Evolutionary conservation across 2,888 invertebrate genomes (phyloP), one percentile per base, ranked within the genome.

Genomic region (Platycheirus rosarum): DNA sequence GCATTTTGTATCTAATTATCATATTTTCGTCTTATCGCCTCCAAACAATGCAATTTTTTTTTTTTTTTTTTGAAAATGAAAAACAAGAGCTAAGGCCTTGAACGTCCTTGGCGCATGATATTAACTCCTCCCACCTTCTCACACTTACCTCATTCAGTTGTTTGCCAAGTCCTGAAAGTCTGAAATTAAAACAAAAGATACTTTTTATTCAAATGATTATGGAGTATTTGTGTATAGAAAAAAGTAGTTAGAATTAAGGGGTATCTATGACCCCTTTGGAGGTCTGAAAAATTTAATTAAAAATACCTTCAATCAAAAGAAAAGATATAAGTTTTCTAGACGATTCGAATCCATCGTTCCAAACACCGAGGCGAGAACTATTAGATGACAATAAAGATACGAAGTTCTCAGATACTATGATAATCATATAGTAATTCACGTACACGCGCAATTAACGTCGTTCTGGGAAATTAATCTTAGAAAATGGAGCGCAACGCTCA

Each of bases 71-170:
- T 11, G 29, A 62, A 66, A 32, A n/a, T 57, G 1, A 26, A 26
- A 32, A 35, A 49, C 5, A 55, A 20, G 11, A 35, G 32, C 16
- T 9, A 44, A 29, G 55, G 49, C 63, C 68, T 69, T 69, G 60
- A 79, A 69, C 44, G 69, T 74, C 79, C 79, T 79, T 79, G 79
- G 49, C n/a, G n/a, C 42, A 62, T 57, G 11, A 32, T 53, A 70
- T 42, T 53, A 35, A 55, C 23, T 55, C 13, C 13, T 23, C 16
- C 53, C 18, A 29, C 35, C 2, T n/a, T n/a, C 3, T n/a, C 44
- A 11, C 13, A 75, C 68, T 62, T 26, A 69, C 75, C 69, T 57
- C 26, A 65, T 75, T 53, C 37, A 66, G 51, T 53, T 65, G 57
- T 60, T 65, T 49, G 35, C 35, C 49, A 60, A 48, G 8, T 51